Base-by-base conservation (phyloP, 1,140 invertebrate species). In the Vanessa tameamea region DNA sequence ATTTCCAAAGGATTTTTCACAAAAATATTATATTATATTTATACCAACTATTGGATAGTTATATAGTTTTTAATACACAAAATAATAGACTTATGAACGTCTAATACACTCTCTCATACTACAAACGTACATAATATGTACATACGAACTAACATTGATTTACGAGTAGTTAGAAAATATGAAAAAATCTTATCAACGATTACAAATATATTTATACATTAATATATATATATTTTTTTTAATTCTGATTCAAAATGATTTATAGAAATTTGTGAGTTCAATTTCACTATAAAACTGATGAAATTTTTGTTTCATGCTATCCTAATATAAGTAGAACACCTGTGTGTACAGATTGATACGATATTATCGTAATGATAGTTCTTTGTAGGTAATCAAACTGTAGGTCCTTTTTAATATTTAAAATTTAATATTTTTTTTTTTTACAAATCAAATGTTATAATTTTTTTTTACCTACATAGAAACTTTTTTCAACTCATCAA, bases 101-200 rank as follows among this genome's bases (percentile, higher is more conserved):
- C 55, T 59, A 59, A 59, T 51, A 51, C 68, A 61, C 73, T 70
- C 80, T 71, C 76, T 68, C 72, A 75, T 78, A 70, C 64, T 65
- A 47, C 78, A 83, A 77, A 77, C 80, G 77, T 78, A 82, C 83
- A 77, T 85, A 31, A 31, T 31, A 85, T 85, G 80, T 85, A 85
- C 82, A 84, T 26, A 71, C 47, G 20, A 31, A 73, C 53, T 67
- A 65, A 31, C 51, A 64, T 51, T 47, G 48, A 64, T 77, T 76
- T 76, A 82, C 73, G 73, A 81, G 31, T 68, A 68, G 75, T 82
- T 79, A 75, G 75, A 82, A 81, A 84, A 82, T 81, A 82, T 82
- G 75, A 79, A 84, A 78, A 81, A 79, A 48, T 47, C 37, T 69
- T 61, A 69, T 47, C 15, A 53, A 53, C 51, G 51, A 26, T 61